Evolutionary conservation across 2,113 vertebrate genomes (phyloP).

Genomic region (Saccopteryx bilineata): DNA sequence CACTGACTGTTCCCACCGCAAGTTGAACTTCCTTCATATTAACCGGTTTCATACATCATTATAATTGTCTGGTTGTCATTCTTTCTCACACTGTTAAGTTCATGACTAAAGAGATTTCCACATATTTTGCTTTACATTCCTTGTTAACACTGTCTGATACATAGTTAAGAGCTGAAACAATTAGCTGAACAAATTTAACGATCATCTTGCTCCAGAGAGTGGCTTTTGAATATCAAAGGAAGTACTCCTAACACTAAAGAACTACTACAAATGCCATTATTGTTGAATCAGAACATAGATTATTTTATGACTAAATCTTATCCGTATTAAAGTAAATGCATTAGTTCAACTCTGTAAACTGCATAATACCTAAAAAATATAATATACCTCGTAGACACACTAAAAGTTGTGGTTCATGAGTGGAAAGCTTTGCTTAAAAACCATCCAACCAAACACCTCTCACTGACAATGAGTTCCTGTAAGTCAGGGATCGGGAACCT

Average conservation of each 20-base stretch:
- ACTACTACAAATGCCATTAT: neutral
- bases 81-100: neutral
- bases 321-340: neutral
- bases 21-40: neutral
- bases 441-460: neutral
- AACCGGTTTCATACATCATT: neutral
- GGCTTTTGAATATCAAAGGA: neutral
- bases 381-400: neutral
- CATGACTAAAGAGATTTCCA: neutral
- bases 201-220: neutral
- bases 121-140: neutral
- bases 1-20: neutral
- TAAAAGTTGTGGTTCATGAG: neutral
- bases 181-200: neutral
- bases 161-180: neutral
- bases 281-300: neutral
- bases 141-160: neutral
- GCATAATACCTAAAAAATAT: neutral
- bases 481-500: neutral
- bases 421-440: constrained; percentile 8
- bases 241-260: neutral
- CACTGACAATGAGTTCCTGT: neutral
- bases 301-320: neutral
- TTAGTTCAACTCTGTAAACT: neutral
- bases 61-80: neutral